phyloP scores from a whole-genome alignment of 2,113 vertebrate genomes.

The Engystomops pustulosus region DNA sequence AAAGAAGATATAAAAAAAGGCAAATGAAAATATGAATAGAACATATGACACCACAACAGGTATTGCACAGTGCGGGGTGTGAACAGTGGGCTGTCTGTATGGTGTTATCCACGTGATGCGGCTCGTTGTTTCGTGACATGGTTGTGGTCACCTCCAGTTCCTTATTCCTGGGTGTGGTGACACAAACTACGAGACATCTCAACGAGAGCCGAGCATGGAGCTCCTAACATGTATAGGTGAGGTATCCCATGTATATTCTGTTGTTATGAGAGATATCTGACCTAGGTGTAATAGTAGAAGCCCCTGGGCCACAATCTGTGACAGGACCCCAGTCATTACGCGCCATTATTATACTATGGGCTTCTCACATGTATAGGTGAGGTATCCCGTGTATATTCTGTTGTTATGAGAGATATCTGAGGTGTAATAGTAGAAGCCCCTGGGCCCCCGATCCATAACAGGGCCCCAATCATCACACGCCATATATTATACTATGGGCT shows the following conservation, averaged over 20 bases:
- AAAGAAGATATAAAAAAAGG: too few relatives aligned
- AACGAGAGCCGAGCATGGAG: not conserved
- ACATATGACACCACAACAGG: too few relatives aligned
- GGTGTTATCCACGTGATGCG: not conserved
- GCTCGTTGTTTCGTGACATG: conserved; percentile 12
- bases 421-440: not conserved
- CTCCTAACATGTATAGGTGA: conserved; percentile 9
- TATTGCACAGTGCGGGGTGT: too few relatives aligned
- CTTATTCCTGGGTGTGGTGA: conserved; percentile 48
- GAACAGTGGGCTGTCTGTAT: too few relatives aligned
- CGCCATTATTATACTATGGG: too few relatives aligned
- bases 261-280: not conserved
- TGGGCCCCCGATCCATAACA: not conserved
- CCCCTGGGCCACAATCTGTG: not conserved
- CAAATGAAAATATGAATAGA: too few relatives aligned
- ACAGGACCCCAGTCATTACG: too few relatives aligned
- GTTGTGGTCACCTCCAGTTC: conserved; percentile 32
- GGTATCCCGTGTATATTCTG: not conserved
- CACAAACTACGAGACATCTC: not conserved
- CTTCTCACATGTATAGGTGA: conserved; percentile 9
- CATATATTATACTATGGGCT: too few relatives aligned
- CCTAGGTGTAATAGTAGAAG: too few relatives aligned
- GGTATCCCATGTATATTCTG: not conserved
- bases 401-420: not conserved
- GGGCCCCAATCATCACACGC: too few relatives aligned